These are phyloP conservation scores for Notodonta ziczac DNA, from an alignment of 2,888 invertebrate species.

Conservation along the genomic window DNA sequence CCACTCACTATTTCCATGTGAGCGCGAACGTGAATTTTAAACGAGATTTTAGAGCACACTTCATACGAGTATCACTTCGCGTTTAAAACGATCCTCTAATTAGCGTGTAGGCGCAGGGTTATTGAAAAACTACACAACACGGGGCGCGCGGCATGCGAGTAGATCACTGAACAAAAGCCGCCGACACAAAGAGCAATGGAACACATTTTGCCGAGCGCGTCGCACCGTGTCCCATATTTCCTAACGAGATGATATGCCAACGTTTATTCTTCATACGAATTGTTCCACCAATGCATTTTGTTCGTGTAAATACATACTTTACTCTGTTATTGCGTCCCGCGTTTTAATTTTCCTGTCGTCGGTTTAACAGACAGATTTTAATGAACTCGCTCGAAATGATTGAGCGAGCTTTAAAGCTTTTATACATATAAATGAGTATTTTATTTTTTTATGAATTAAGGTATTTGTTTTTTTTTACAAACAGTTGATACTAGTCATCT, in stretches of 20 bases:
- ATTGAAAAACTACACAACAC: slow-evolving; percentile 49
- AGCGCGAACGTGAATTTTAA: neutral
- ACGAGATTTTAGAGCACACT: neutral
- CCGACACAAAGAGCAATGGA: slow-evolving; percentile 79
- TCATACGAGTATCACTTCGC: slow-evolving; percentile 7
- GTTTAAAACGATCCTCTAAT: slow-evolving; percentile 41
- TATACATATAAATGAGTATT: too few relatives aligned
- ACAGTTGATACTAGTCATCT: too few relatives aligned
- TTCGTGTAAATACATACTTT: slow-evolving; percentile 31
- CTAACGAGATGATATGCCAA: slow-evolving; percentile 78
- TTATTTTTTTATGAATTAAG: neutral
- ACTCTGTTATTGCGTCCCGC: slow-evolving; percentile 22
- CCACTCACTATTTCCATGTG: neutral
- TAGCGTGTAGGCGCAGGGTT: slow-evolving; percentile 35
- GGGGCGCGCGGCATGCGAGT: slow-evolving; percentile 52
- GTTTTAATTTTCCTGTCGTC: slow-evolving; percentile 38
- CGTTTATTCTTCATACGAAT: slow-evolving; percentile 66
- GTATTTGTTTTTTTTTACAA: too few relatives aligned
- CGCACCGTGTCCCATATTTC: slow-evolving; percentile 77
- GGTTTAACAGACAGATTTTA: slow-evolving; percentile 27
- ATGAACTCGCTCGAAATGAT: slow-evolving; percentile 33
- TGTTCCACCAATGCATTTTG: slow-evolving; percentile 50
- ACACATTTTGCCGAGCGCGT: slow-evolving; percentile 75
- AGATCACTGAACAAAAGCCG: slow-evolving; percentile 76
- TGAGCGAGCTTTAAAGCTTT: slow-evolving; percentile 19